Conservation (phyloP, 2,113 vertebrate species). For the Oreochromis niloticus region DNA sequence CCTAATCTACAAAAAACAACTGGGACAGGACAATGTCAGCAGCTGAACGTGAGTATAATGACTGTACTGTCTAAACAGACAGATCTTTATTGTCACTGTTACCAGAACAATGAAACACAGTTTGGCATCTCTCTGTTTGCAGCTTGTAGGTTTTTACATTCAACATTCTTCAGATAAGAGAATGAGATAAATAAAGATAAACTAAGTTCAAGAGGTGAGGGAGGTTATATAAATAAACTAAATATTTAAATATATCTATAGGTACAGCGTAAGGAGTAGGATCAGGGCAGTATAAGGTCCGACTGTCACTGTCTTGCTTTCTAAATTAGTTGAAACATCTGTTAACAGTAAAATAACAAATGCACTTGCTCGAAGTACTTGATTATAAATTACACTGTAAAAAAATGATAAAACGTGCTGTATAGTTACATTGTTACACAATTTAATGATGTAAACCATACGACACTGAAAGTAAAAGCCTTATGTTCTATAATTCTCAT, state of each 20-base stretch:
- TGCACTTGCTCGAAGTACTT: neutral
- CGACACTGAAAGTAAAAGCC: neutral
- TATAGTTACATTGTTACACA: neutral
- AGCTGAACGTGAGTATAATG: neutral
- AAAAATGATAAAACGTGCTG: neutral
- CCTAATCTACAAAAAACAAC: neutral
- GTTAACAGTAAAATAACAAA: neutral
- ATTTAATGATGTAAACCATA: neutral
- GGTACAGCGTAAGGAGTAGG: neutral
- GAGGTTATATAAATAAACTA: neutral
- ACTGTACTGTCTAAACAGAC: neutral
- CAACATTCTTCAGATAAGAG: neutral
- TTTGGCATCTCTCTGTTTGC: neutral
- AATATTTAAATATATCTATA: neutral
- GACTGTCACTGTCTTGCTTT: neutral
- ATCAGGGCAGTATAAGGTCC: neutral
- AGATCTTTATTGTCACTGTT: neutral
- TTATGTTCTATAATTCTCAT: neutral
- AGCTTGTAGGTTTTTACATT: neutral
- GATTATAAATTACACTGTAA: neutral
- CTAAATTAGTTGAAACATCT: neutral
- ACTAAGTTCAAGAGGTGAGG: neutral
- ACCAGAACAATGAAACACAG: neutral
- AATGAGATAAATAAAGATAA: neutral
- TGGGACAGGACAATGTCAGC: neutral